Percentiles rank a stretch among this genome's conserved stretches.
phyloP scores from a whole-genome alignment of 2,888 invertebrate species.

The Lepidocyrtinus sp. region DNA sequence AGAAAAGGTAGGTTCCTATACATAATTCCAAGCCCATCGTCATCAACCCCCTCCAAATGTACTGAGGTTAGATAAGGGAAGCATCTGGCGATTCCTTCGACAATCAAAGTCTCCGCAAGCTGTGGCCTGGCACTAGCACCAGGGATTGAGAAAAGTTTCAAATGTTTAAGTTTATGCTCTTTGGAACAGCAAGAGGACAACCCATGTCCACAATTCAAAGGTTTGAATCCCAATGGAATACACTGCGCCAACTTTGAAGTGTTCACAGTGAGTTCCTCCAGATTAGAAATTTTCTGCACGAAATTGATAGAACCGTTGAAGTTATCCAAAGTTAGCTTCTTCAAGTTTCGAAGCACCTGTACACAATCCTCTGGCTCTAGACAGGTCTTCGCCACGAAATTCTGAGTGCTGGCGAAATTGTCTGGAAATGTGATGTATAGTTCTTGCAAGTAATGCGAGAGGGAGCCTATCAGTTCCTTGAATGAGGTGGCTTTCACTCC shows the following conservation, averaged over 20 bases:
- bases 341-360: constrained; percentile 36
- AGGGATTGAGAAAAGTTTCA: constrained; percentile 26
- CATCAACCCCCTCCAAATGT: constrained; percentile 54
- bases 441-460: constrained; percentile 38
- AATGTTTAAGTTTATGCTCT: constrained; percentile 35
- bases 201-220: background rate
- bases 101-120: constrained; percentile 35
- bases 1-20: constrained; percentile 65
- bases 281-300: constrained; percentile 41
- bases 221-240: constrained; percentile 43
- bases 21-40: constrained; percentile 64
- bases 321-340: constrained; percentile 40
- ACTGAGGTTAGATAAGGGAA: constrained; percentile 59
- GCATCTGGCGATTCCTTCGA: constrained; percentile 55
- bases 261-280: constrained; percentile 29
- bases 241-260: constrained; percentile 24
- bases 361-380: constrained; percentile 45
- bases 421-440: constrained; percentile 53
- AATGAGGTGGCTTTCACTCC: constrained; percentile 46
- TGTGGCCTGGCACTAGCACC: too few relatives aligned
- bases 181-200: background rate
- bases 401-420: constrained; percentile 36
- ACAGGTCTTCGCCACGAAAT: constrained; percentile 19
- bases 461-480: constrained; percentile 39
- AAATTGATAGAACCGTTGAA: constrained; percentile 57